Evolutionary conservation across 2,888 invertebrate species (phyloP).

Genomic region (Tinea pellionella): DNA sequence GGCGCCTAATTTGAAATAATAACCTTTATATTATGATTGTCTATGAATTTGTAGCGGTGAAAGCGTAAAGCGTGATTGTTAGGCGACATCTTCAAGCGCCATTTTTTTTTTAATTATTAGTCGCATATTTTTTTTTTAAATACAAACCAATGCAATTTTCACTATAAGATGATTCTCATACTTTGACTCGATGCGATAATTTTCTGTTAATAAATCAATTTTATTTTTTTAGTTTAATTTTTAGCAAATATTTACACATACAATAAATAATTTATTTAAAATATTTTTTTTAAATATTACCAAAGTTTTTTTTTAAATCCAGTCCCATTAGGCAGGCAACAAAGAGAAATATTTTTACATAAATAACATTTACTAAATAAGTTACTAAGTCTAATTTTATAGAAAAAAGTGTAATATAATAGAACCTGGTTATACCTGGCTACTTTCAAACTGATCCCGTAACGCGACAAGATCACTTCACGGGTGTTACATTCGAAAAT

Average conservation of each 20-base stretch:
- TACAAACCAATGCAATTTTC: constrained; percentile 94
- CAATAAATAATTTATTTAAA: neutral
- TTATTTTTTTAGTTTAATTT: constrained; percentile 18
- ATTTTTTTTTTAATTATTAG: constrained; percentile 19
- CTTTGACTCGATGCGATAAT: constrained; percentile 96
- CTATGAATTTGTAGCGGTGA: neutral
- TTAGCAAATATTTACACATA: neutral
- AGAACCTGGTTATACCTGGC: too few species aligned
- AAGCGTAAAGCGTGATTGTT: constrained; percentile 43
- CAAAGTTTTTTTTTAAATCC: constrained; percentile 43
- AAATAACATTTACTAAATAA: too few species aligned
- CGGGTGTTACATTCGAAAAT: too few species aligned
- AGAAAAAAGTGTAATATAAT: too few species aligned
- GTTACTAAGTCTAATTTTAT: too few species aligned
- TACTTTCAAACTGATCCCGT: too few species aligned
- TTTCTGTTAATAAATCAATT: constrained; percentile 77
- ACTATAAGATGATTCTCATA: constrained; percentile 98
- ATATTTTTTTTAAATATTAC: constrained; percentile 15
- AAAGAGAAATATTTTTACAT: constrained; percentile 44
- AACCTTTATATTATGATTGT: neutral
- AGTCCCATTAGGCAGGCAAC: constrained; percentile 61
- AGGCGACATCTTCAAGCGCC: constrained; percentile 19
- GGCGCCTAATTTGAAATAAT: neutral
- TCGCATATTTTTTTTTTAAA: constrained; percentile 28
- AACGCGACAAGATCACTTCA: too few species aligned